Conservation (phyloP, 2,113 vertebrate genomes). For the Otis tarda region DNA sequence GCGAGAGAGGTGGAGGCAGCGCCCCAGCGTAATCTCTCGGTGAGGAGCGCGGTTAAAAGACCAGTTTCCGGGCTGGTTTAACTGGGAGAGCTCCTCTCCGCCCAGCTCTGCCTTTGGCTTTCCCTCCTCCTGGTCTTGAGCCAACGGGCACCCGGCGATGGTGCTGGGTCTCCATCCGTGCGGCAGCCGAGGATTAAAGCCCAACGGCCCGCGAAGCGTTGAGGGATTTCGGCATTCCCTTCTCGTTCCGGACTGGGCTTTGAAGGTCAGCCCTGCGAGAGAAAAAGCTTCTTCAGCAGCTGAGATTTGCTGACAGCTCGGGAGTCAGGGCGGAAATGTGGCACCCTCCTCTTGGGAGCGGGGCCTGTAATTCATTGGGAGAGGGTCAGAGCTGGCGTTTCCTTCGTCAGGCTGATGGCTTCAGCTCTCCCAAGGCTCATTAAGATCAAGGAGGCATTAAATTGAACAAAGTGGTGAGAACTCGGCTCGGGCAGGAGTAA, state of each 20-base stretch:
- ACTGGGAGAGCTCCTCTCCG: background rate
- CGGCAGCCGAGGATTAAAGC: background rate
- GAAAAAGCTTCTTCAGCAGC: background rate
- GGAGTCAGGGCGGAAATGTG: background rate
- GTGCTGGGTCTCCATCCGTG: fast-evolving
- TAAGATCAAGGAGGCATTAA: background rate
- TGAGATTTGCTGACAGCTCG: background rate
- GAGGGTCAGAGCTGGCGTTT: background rate
- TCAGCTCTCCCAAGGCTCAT: background rate
- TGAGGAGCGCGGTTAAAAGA: background rate
- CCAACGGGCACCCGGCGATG: fast-evolving
- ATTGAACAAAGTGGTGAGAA: background rate
- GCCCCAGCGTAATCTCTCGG: background rate
- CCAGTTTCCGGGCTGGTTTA: background rate
- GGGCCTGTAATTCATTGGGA: too few species aligned
- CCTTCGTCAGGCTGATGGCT: background rate
- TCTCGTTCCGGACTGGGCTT: background rate
- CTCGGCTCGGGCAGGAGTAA: background rate
- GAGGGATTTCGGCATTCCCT: background rate
- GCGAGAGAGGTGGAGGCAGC: background rate
- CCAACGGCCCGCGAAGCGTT: fast-evolving
- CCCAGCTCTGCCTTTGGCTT: background rate
- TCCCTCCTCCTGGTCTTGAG: background rate
- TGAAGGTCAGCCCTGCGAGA: background rate
- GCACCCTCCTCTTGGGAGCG: background rate